Conservation (phyloP, 2,888 invertebrate genomes). For the Pegoplata infirma region DNA sequence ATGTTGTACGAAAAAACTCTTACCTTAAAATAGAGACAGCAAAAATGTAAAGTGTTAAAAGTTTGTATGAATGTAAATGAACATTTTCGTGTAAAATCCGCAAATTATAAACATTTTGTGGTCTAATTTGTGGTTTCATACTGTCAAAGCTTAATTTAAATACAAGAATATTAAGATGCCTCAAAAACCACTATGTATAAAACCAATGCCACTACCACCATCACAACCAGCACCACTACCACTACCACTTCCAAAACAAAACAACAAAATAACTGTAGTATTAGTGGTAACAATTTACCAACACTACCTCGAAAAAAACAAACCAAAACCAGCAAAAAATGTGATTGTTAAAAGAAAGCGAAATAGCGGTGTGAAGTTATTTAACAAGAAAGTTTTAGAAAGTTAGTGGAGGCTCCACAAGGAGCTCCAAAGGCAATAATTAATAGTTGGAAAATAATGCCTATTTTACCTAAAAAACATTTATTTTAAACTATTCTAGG, state of each 20-base stretch:
- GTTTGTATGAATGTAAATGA: background rate
- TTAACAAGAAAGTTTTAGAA: too few species aligned
- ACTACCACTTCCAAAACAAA: background rate
- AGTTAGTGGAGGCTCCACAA: too few species aligned
- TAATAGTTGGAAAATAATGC: too few species aligned
- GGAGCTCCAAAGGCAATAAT: too few species aligned
- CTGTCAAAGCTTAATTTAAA: constrained; percentile 58
- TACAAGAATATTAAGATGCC: constrained; percentile 47
- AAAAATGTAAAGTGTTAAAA: constrained; percentile 1
- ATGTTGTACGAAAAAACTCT: background rate
- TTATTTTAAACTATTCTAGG: too few species aligned
- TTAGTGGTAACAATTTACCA: background rate
- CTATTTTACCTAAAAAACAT: too few species aligned
- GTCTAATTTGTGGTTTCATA: constrained; percentile 59
- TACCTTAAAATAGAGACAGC: background rate
- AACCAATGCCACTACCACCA: background rate
- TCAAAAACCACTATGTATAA: constrained; percentile 21
- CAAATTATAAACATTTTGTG: constrained; percentile 60
- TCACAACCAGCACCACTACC: background rate
- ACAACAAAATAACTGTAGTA: background rate
- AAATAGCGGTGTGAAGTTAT: too few species aligned
- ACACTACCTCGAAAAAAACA: background rate
- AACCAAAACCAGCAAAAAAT: too few species aligned
- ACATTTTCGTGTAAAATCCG: constrained; percentile 30
- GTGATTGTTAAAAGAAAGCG: too few species aligned